phyloP scores from a whole-genome alignment of 2,113 vertebrate species.

The Lasiurus borealis region DNA sequence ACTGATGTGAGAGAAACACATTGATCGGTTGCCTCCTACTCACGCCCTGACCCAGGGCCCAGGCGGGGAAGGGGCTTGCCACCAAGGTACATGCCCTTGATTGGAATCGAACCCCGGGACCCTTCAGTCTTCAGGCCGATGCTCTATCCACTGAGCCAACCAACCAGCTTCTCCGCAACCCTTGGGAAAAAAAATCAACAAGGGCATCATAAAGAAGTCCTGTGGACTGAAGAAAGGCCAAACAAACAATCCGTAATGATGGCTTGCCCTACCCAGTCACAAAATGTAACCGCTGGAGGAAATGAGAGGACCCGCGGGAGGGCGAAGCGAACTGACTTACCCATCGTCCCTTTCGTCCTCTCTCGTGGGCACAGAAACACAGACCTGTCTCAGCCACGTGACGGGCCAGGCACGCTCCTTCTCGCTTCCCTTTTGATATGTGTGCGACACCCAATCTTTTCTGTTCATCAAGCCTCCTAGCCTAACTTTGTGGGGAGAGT shows the following conservation, averaged over 20 bases:
- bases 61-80: too few relatives aligned
- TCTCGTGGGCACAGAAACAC: not conserved
- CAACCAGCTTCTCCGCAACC: not conserved
- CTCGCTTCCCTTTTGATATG: not conserved
- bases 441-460: not conserved
- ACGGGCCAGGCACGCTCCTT: not conserved
- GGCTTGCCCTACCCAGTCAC: not conserved
- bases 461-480: conserved; percentile 28
- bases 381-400: not conserved
- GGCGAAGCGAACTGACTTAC: not conserved
- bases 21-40: too few relatives aligned
- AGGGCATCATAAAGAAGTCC: not conserved
- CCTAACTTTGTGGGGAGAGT: not conserved
- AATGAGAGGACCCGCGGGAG: not conserved
- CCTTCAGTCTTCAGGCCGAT: too few relatives aligned
- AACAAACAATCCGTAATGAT: not conserved
- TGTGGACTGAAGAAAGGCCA: not conserved
- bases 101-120: too few relatives aligned
- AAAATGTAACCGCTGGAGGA: not conserved
- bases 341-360: conserved; percentile 6
- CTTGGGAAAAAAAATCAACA: not conserved
- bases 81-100: too few relatives aligned
- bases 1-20: too few relatives aligned
- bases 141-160: not conserved
- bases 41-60: too few relatives aligned